These are phyloP conservation scores for Meleagris gallopavo DNA, from an alignment of 2,113 vertebrate genomes.

Conservation along the genomic window DNA sequence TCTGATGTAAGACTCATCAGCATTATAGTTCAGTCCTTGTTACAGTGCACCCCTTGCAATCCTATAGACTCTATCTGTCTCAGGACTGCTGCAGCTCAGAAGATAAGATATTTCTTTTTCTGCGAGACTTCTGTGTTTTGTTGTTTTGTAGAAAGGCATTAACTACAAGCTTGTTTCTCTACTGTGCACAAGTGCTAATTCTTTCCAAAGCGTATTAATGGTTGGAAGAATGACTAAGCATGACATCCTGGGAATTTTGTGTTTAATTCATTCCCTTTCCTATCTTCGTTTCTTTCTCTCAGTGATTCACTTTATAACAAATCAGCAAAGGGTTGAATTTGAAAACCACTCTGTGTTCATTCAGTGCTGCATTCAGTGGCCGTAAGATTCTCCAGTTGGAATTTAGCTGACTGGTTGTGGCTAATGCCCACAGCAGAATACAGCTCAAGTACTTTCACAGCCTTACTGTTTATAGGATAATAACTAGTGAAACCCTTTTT, in stretches of 20 bases:
- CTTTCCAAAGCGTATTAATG: conserved; percentile 5
- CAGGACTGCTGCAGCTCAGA: not conserved
- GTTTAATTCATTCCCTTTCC: conserved; percentile 1
- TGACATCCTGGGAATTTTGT: not conserved
- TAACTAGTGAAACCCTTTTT: not conserved
- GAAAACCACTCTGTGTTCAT: not conserved
- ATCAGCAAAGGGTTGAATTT: not conserved
- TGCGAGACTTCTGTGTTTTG: not conserved
- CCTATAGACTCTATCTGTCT: not conserved
- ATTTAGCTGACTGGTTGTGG: not conserved
- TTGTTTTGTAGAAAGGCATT: not conserved
- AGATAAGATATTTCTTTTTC: not conserved
- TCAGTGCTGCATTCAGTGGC: not conserved
- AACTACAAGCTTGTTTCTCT: not conserved
- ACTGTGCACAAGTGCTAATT: not conserved
- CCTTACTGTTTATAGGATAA: not conserved
- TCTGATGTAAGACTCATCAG: not conserved
- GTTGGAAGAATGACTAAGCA: not conserved
- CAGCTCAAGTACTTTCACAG: not conserved
- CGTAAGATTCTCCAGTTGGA: not conserved
- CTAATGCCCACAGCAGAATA: not conserved
- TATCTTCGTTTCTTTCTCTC: not conserved
- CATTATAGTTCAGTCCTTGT: not conserved
- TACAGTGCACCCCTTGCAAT: not conserved
- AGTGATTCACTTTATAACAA: not conserved